Evolutionary conservation across 2,797 vertebrate genomes (phyloP).

Genomic region (Artibeus jamaicensis): DNA sequence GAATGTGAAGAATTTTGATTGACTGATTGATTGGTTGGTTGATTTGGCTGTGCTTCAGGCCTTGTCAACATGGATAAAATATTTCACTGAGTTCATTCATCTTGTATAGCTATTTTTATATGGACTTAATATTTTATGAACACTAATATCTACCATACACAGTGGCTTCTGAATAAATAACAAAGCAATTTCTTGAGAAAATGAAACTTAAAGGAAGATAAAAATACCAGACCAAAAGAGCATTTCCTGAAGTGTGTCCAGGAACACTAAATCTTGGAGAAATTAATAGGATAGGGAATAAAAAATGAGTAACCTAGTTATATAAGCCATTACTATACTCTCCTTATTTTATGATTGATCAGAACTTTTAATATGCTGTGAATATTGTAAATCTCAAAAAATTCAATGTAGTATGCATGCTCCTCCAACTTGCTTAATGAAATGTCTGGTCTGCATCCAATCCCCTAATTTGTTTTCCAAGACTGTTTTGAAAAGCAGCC

Average conservation of each 20-base stretch:
- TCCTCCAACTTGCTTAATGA: neutral
- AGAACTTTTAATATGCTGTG: neutral
- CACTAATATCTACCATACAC: neutral
- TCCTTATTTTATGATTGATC: neutral
- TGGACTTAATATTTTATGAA: neutral
- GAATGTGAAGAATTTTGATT: neutral
- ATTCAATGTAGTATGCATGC: neutral
- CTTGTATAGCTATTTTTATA: neutral
- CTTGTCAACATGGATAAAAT: slow-evolving; percentile 24
- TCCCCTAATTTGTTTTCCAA: neutral
- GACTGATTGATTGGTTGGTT: neutral
- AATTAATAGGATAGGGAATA: neutral
- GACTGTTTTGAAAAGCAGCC: neutral
- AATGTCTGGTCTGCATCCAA: neutral
- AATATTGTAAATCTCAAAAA: neutral
- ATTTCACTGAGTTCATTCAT: neutral
- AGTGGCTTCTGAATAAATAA: neutral
- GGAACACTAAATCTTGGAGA: neutral
- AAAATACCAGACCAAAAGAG: neutral
- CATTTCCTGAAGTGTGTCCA: neutral
- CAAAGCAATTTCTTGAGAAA: neutral
- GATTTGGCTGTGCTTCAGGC: slow-evolving; percentile 7
- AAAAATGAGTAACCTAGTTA: neutral
- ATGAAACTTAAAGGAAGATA: neutral
- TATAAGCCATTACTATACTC: neutral